Evolutionary conservation across 2,797 vertebrate species (phyloP).

Genomic region (Enteromius paludinosus): DNA sequence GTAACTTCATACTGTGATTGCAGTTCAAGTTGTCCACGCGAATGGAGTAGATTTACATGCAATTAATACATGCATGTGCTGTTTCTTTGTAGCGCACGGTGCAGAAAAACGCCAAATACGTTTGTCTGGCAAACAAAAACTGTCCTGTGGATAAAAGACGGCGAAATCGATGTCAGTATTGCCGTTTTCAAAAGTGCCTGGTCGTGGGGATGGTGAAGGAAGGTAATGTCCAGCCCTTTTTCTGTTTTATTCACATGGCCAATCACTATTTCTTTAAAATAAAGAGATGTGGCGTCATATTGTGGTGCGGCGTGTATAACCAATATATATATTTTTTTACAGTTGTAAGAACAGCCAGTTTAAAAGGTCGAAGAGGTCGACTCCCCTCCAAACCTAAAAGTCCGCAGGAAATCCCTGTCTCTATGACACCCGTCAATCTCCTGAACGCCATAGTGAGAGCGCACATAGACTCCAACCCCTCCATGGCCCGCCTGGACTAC

Average conservation of each 20-base stretch:
- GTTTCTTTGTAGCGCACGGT: slow-evolving; percentile 85
- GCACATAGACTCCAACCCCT: slow-evolving; percentile 93
- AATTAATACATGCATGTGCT: slow-evolving; percentile 13
- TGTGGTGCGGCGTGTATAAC: not conserved
- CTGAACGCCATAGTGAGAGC: slow-evolving; percentile 91
- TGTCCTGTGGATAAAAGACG: slow-evolving; percentile 96
- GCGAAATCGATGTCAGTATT: slow-evolving; percentile 95
- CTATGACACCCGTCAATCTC: slow-evolving; percentile 83
- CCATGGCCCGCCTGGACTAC: slow-evolving; percentile 89
- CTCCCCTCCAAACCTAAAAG: slow-evolving; percentile 93
- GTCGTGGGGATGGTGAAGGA: slow-evolving; percentile 96
- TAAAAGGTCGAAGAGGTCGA: slow-evolving; percentile 93
- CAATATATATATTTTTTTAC: slow-evolving; percentile 41
- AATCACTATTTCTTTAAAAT: not conserved
- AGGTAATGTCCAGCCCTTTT: slow-evolving; percentile 77
- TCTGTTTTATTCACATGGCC: not conserved
- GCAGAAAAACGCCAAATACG: slow-evolving; percentile 96
- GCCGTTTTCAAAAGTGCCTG: slow-evolving; percentile 97
- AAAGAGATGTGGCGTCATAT: not conserved
- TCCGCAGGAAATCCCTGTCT: slow-evolving; percentile 82
- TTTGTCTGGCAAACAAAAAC: slow-evolving; percentile 93
- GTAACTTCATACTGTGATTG: slow-evolving; percentile 47
- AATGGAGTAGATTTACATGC: slow-evolving; percentile 17
- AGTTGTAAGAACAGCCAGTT: slow-evolving; percentile 94
- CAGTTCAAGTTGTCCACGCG: slow-evolving; percentile 7